Conservation (phyloP, 2,888 invertebrate genomes). For the Hemithea aestivaria region DNA sequence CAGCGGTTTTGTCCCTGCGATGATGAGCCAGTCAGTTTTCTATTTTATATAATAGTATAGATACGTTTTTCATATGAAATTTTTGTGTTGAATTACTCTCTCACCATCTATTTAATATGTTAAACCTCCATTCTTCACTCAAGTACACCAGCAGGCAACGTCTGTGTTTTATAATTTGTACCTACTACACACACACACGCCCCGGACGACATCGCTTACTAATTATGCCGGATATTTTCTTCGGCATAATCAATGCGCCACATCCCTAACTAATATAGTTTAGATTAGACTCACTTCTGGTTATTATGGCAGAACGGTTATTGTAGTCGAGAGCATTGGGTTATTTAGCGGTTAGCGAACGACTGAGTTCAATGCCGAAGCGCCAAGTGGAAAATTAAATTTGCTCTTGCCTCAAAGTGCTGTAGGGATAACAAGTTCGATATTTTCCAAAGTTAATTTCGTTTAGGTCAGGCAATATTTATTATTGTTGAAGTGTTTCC, state of each 20-base stretch:
- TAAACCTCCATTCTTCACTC: too few relatives aligned
- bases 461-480: conserved; percentile 9
- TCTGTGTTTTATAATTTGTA: too few relatives aligned
- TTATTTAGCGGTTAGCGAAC: conserved; percentile 27
- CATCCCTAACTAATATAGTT: conserved; percentile 20
- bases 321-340: conserved; percentile 20
- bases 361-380: conserved; percentile 20
- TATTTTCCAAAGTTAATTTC: conserved; percentile 12
- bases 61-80: too few relatives aligned
- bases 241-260: not conserved
- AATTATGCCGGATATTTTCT: too few relatives aligned
- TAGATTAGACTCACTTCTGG: conserved; percentile 31
- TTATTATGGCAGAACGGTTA: conserved; percentile 22
- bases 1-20: too few relatives aligned
- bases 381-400: conserved; percentile 26
- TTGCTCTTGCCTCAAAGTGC: conserved; percentile 14
- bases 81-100: too few relatives aligned
- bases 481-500: conserved; percentile 5
- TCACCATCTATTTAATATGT: too few relatives aligned
- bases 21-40: too few relatives aligned
- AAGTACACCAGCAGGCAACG: too few relatives aligned
- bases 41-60: too few relatives aligned
- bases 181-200: too few relatives aligned
- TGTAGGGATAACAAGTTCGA: conserved; percentile 14
- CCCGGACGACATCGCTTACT: too few relatives aligned